Evolutionary conservation across 2,888 invertebrate species (phyloP), one percentile per base, ranked within the genome.

Genomic region (Cantharis lateralis): DNA sequence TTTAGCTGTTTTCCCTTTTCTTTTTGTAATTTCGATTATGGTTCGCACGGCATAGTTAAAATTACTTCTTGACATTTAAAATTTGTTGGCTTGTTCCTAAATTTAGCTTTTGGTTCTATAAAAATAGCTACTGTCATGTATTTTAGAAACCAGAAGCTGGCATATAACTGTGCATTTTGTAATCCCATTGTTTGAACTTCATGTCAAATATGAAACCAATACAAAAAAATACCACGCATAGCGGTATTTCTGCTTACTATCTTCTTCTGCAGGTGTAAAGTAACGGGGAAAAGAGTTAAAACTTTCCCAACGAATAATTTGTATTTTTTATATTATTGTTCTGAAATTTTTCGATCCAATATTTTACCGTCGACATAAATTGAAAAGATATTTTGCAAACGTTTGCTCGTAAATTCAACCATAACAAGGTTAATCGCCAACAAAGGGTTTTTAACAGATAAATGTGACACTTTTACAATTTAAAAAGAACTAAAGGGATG

Each of bases 381-480:
- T 48, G 32, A 10, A 63, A 32, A 73, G 18, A 66, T n/a, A 24
- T 24, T 66, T 66, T 66, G 64, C 64, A 24, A 20, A 66, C 10
- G n/a, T 24, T 66, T 16, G 63, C 16, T 18, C 20, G n/a, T 20
- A 20, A 66, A 66, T 20, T 66, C 24, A n/a, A 66, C n/a, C n/a
- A 20, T 20, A 66, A 66, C 64, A 66, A 66, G 64, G 64, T 16
- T 11, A 24, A 20, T 66, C 24, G 64, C 24, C 16, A 10, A 66
- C 64, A 69, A 69, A 66, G 32, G 69, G 69, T 26, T 69, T 28
- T 69, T 69, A 16, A 32, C 32, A 69, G 26, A 69, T 11, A 20
- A 15, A 69, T 16, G 69, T 69, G 69, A 69, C 69, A 69, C 69
- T 69, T 69, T 69, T 69, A 69, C 69, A 69, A 69, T 26, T 69